Evolutionary conservation across 2,113 vertebrate genomes (phyloP), one percentile per base, ranked within the genome.

Genomic region (Piprites chloris): DNA sequence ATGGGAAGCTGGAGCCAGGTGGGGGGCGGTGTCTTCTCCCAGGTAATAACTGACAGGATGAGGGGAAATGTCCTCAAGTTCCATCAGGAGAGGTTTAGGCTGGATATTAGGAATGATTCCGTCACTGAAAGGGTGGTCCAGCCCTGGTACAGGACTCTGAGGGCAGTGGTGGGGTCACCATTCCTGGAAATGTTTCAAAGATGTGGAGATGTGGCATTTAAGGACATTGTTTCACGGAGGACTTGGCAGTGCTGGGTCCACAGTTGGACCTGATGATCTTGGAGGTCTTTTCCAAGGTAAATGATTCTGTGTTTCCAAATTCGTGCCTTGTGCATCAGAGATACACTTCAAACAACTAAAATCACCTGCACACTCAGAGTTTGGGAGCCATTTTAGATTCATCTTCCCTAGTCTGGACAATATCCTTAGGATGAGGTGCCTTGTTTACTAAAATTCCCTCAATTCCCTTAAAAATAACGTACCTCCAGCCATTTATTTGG

Each of bases 131-230:
- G 11, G 12, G 15, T 61, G 69, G 12, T 26, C 53, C 46, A 74
- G 46, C 44, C 20, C 46, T 39, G 11, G 28, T 14, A 24, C 10
- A 67, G 33, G 22, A 37, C 24, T 7, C 19, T 9, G 2, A 0
- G 44, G 53, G n/a, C 9, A 0, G 0, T n/a, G 37, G 33, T 21
- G 33, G 13, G 14, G 28, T 41, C 46, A 22, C 62, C 2, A 3
- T 24, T 11, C 28, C 46, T 41, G 69, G 39, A 28, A 28, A 20
- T 30, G 44, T 59, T 73, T 39, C 39, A 46, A 44, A 24, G 28
- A 19, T 22, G 28, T 12, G 33, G 12, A 11, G 30, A 9, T 68
- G 39, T 75, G 46, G 16, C 47, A 4, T 35, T 41, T 62, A 62
- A 30, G 47, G n/a, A 55, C 30, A 5, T 32, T 21, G 20, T 41